Conservation (phyloP, 2,113 vertebrate species). For the Leptosomus discolor region DNA sequence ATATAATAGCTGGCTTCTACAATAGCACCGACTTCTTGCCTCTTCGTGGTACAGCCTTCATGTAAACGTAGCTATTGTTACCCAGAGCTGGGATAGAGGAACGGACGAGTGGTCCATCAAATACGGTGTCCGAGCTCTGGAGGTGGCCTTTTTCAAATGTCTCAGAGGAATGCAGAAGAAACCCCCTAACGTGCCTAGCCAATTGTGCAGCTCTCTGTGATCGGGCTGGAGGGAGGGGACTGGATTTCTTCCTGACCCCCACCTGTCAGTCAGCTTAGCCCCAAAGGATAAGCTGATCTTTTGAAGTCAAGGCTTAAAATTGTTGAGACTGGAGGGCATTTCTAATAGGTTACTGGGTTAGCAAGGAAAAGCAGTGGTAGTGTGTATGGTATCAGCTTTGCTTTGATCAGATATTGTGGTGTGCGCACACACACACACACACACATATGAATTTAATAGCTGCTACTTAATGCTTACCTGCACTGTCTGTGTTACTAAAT, state of each 20-base stretch:
- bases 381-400: neutral
- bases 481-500: neutral
- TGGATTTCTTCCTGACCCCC: neutral
- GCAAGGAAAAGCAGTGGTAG: neutral
- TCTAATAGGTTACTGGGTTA: slow-evolving; percentile 19
- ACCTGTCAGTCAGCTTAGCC: neutral
- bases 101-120: neutral
- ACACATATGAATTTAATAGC: neutral
- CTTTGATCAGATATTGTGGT: slow-evolving; percentile 13
- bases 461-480: neutral
- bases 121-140: neutral
- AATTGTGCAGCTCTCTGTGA: neutral
- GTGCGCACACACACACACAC: neutral
- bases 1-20: neutral
- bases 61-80: neutral
- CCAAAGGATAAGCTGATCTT: slow-evolving; percentile 3
- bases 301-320: slow-evolving; percentile 43
- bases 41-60: neutral
- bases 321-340: slow-evolving; percentile 27
- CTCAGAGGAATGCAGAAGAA: neutral
- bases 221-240: neutral
- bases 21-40: neutral
- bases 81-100: neutral
- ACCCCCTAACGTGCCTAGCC: neutral
- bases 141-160: neutral